These are phyloP conservation scores for Sorex fumeus DNA, from an alignment of 2,113 vertebrate genomes.

Conservation along the genomic window DNA sequence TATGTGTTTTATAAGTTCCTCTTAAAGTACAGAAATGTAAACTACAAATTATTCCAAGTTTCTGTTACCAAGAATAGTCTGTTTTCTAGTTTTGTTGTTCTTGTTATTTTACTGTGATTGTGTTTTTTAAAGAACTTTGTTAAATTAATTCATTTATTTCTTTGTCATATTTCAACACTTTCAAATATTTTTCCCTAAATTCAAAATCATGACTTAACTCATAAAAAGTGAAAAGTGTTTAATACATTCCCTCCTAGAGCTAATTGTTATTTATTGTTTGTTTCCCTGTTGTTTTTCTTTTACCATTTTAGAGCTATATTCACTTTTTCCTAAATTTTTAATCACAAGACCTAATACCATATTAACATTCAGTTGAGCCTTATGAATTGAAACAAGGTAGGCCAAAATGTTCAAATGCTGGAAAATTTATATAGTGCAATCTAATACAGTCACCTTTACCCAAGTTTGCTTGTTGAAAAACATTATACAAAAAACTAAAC, in stretches of 20 bases:
- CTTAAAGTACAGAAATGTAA: slow-evolving; percentile 14
- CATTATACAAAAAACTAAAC: slow-evolving; percentile 5
- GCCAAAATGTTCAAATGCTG: slow-evolving; percentile 39
- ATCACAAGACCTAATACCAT: not conserved
- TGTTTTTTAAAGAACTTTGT: slow-evolving; percentile 29
- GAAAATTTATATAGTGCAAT: not conserved
- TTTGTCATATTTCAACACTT: not conserved
- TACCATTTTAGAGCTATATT: slow-evolving; percentile 5
- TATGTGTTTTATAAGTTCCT: not conserved
- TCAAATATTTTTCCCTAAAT: not conserved
- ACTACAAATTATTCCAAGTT: slow-evolving; percentile 16
- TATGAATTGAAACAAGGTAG: not conserved
- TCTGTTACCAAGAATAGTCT: not conserved
- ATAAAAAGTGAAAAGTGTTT: not conserved
- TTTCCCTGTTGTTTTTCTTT: slow-evolving; percentile 28
- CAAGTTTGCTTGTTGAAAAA: not conserved
- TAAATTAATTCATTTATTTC: not conserved
- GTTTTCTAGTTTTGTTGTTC: not conserved
- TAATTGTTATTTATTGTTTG: not conserved
- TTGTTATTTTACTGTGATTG: not conserved
- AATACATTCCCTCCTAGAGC: not conserved
- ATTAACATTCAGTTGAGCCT: not conserved
- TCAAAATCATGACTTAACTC: not conserved
- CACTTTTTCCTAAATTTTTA: slow-evolving; percentile 10
- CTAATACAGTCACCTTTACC: not conserved